phyloP scores from a whole-genome alignment of 2,888 invertebrate genomes.

The Atrina japonica region DNA sequence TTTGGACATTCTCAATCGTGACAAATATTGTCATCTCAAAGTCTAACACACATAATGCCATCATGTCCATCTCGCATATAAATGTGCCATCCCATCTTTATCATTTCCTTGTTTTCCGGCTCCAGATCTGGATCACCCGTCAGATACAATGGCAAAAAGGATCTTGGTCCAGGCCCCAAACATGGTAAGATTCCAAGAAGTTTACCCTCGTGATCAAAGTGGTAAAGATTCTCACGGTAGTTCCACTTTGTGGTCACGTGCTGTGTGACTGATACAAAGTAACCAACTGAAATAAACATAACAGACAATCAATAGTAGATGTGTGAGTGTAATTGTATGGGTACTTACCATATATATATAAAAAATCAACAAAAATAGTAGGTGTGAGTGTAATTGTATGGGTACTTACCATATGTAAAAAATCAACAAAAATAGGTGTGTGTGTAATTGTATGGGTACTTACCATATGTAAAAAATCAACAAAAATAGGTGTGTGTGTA shows the following conservation, averaged over 20 bases:
- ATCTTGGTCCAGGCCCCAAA: constrained; percentile 59
- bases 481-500: too few species aligned
- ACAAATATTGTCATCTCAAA: too few species aligned
- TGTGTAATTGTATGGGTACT: too few species aligned
- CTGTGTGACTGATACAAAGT: constrained; percentile 41
- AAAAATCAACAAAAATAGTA: too few species aligned
- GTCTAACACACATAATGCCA: constrained; percentile 52
- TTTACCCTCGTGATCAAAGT: constrained; percentile 46
- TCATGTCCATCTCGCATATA: constrained; percentile 64
- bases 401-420: too few species aligned
- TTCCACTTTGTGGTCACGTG: constrained; percentile 10
- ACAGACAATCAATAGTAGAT: too few species aligned
- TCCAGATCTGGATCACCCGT: constrained; percentile 36
- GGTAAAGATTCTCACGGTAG: constrained; percentile 60
- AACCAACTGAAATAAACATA: constrained; percentile 43
- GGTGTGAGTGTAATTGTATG: too few species aligned
- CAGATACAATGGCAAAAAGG: constrained; percentile 56
- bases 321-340: too few species aligned
- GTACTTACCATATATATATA: too few species aligned
- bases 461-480: too few species aligned
- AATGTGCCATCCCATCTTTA: constrained; percentile 51
- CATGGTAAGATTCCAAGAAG: constrained; percentile 58
- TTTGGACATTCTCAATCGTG: too few species aligned
- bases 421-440: background rate
- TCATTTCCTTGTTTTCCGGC: constrained; percentile 11